Conservation (phyloP, 1,140 invertebrate species). For the Phenacoccus solenopsis region DNA sequence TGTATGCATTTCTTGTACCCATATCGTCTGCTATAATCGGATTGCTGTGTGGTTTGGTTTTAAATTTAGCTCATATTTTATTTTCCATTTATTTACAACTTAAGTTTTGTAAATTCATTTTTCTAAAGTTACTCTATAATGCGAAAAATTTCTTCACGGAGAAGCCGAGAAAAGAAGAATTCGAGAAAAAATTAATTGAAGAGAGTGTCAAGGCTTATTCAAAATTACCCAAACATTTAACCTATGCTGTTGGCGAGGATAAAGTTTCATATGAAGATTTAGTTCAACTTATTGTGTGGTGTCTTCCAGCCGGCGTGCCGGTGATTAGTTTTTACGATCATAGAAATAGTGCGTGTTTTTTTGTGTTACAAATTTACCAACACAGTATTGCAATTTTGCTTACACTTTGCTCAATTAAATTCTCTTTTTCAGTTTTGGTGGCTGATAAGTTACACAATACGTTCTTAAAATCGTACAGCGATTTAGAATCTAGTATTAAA, state of each 20-base stretch:
- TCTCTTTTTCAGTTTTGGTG: not conserved
- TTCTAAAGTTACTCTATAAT: slow-evolving; percentile 22
- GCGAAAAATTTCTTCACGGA: not conserved
- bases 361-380: not conserved
- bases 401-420: not conserved
- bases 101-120: not conserved
- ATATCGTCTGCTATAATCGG: not conserved
- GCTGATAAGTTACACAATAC: not conserved
- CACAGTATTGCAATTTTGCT: not conserved
- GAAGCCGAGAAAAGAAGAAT: not conserved
- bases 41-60: not conserved
- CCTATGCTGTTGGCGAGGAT: slow-evolving; percentile 38
- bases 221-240: slow-evolving; percentile 33
- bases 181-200: not conserved
- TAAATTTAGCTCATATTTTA: not conserved
- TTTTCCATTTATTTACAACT: slow-evolving; percentile 8
- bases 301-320: slow-evolving; percentile 44
- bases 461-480: not conserved
- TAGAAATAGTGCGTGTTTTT: slow-evolving; percentile 42
- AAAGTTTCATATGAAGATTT: slow-evolving; percentile 38
- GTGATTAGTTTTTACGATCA: slow-evolving; percentile 55
- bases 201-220: not conserved
- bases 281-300: slow-evolving; percentile 48
- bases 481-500: not conserved
- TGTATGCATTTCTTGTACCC: not conserved